Percentiles rank a stretch among this genome's conserved stretches.
Conservation (phyloP, 1,140 invertebrate species). For the Drosophila ambigua region DNA sequence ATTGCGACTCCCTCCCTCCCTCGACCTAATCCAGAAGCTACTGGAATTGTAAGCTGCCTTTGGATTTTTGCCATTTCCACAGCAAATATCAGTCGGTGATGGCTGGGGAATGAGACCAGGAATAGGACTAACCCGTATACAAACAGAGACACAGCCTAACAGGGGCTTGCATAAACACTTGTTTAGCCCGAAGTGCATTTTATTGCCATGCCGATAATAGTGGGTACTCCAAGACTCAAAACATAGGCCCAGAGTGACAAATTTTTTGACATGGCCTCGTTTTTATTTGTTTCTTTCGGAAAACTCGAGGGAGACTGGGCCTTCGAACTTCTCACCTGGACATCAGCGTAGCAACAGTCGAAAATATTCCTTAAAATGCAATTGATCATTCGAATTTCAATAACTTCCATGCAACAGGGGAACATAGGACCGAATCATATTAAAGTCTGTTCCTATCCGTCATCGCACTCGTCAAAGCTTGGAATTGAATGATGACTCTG, state of each 20-base stretch:
- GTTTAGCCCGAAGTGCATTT: slow-evolving; percentile 53
- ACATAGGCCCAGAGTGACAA: slow-evolving; percentile 14
- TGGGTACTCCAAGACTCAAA: background rate
- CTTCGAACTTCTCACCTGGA: slow-evolving; percentile 28
- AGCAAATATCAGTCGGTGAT: slow-evolving; percentile 15
- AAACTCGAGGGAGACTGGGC: slow-evolving; percentile 7
- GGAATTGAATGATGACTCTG: too few species aligned
- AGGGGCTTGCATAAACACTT: slow-evolving; percentile 46
- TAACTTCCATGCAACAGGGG: slow-evolving; percentile 49
- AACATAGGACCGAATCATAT: slow-evolving; percentile 34
- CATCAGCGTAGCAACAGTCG: slow-evolving; percentile 12
- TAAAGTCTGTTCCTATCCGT: slow-evolving; percentile 42
- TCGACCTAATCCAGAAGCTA: too few species aligned
- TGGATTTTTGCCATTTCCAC: slow-evolving; percentile 29
- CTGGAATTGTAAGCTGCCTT: background rate
- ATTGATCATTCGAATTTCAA: slow-evolving; percentile 64
- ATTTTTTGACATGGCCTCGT: slow-evolving; percentile 29
- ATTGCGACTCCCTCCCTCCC: too few species aligned
- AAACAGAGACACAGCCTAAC: slow-evolving; percentile 17
- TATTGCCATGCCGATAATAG: slow-evolving; percentile 24
- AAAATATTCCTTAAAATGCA: slow-evolving; percentile 69
- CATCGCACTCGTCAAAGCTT: too few species aligned
- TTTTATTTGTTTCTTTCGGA: slow-evolving; percentile 57
- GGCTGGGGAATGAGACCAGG: background rate
- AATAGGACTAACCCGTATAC: background rate